phyloP scores from a whole-genome alignment of 2,888 invertebrate species.

The Elegia similella region DNA sequence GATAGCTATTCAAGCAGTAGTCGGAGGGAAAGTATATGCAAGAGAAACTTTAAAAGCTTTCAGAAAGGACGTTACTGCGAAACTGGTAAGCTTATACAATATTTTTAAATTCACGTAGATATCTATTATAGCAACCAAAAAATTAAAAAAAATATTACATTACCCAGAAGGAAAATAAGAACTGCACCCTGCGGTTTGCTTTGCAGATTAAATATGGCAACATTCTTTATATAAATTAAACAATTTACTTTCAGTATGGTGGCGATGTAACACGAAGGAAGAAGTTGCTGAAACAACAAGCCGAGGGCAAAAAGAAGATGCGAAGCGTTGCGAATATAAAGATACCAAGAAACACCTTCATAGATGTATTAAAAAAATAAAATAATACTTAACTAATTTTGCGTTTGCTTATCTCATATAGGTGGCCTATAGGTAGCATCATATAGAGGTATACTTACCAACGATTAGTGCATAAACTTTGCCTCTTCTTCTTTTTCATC shows the following conservation, averaged over 20 bases:
- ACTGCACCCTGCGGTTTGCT: no score
- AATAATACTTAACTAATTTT: conserved; percentile 15
- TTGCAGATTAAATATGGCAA: no score
- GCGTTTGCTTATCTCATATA: no score
- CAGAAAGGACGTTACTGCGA: conserved; percentile 96
- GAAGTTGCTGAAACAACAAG: conserved; percentile 94
- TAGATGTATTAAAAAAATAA: conserved; percentile 92
- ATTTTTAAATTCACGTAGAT: no score
- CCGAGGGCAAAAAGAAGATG: conserved; percentile 97
- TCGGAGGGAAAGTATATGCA: conserved; percentile 89
- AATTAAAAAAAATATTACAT: no score
- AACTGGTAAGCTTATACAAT: conserved; percentile 85
- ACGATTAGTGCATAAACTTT: no score
- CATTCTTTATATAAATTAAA: not conserved
- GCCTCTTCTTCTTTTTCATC: not conserved
- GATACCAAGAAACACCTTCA: conserved; percentile 96
- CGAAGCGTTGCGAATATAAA: conserved; percentile 94
- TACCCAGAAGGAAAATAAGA: no score
- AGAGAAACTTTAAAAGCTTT: conserved; percentile 93
- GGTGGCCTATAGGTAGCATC: no score
- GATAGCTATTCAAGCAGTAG: conserved; percentile 93
- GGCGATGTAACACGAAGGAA: conserved; percentile 94
- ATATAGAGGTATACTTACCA: no score
- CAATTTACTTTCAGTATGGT: conserved; percentile 87
- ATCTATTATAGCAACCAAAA: no score